Evolutionary conservation across 2,888 invertebrate genomes (phyloP).

Genomic region (Drosophila paramelanica): DNA sequence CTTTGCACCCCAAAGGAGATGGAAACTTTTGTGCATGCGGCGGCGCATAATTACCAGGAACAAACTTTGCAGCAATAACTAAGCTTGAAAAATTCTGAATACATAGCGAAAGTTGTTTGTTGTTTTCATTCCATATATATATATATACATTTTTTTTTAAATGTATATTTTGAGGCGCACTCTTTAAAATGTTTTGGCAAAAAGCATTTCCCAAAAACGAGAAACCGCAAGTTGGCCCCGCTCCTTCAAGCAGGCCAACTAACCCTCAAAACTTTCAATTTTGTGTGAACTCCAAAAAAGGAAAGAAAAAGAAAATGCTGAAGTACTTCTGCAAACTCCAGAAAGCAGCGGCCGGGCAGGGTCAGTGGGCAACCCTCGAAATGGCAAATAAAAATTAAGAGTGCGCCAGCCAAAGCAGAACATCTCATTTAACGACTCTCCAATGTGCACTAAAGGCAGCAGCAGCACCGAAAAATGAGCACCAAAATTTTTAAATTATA

Average conservation of each 20-base stretch:
- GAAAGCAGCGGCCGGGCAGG: conserved; percentile 18
- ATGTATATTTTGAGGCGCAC: conserved; percentile 2
- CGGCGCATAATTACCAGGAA: conserved; percentile 71
- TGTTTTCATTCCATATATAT: conserved; percentile 5
- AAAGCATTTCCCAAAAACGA: conserved; percentile 35
- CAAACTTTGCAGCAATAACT: conserved; percentile 59
- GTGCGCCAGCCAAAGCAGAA: conserved; percentile 34
- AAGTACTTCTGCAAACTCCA: conserved; percentile 14
- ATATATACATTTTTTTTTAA: background rate
- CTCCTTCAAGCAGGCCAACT: conserved; percentile 33
- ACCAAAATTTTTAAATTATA: conserved; percentile 72
- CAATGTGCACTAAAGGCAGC: conserved; percentile 73
- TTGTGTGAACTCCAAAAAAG: conserved; percentile 48
- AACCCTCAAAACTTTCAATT: conserved; percentile 74
- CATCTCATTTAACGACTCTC: conserved; percentile 78
- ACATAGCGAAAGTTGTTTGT: conserved; percentile 29
- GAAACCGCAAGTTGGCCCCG: conserved; percentile 45
- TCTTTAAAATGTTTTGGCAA: conserved; percentile 40
- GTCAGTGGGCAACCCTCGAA: conserved; percentile 56
- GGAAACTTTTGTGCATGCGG: conserved; percentile 68
- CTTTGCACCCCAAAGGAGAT: conserved; percentile 49
- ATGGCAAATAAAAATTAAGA: conserved; percentile 55
- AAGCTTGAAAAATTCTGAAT: conserved; percentile 64
- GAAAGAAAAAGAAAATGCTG: conserved; percentile 20
- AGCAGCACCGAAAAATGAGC: conserved; percentile 28